Conservation (phyloP, 1,140 invertebrate species). For the Agrilus planipennis region DNA sequence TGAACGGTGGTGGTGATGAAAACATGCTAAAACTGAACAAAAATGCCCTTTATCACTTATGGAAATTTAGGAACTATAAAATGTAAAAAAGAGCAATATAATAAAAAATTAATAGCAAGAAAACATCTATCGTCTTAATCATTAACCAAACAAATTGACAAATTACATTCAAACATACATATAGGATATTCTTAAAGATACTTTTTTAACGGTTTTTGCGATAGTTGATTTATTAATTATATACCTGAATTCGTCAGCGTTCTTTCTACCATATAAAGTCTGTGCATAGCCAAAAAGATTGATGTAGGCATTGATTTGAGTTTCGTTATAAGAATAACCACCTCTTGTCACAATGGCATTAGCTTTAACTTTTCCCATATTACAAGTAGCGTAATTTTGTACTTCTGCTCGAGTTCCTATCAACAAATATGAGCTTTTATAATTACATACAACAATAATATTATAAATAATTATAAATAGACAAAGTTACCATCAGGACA, state of each 20-base stretch:
- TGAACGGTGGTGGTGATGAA: conserved; percentile 62
- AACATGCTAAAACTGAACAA: conserved; percentile 76
- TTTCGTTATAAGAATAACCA: conserved; percentile 59
- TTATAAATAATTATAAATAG: neutral
- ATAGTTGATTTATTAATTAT: conserved; percentile 6
- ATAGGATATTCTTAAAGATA: too few relatives aligned
- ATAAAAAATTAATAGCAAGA: too few relatives aligned
- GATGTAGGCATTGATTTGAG: conserved; percentile 69
- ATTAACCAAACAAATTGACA: too few relatives aligned
- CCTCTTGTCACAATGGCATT: conserved; percentile 85
- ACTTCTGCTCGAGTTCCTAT: conserved; percentile 60
- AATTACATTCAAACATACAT: too few relatives aligned
- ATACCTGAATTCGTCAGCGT: conserved; percentile 71
- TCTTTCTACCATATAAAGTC: conserved; percentile 77
- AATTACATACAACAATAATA: neutral
- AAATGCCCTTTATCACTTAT: conserved; percentile 10
- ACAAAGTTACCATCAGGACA: conserved; percentile 73
- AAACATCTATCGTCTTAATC: too few relatives aligned
- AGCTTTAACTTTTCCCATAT: conserved; percentile 81
- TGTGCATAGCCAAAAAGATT: conserved; percentile 85
- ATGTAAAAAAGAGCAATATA: conserved; percentile 5
- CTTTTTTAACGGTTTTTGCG: too few relatives aligned
- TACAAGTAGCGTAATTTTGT: conserved; percentile 71
- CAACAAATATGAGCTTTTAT: too few relatives aligned
- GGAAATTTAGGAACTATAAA: conserved; percentile 1